Base-by-base conservation (phyloP, 2,113 vertebrate genomes). In the Elachura formosa region DNA sequence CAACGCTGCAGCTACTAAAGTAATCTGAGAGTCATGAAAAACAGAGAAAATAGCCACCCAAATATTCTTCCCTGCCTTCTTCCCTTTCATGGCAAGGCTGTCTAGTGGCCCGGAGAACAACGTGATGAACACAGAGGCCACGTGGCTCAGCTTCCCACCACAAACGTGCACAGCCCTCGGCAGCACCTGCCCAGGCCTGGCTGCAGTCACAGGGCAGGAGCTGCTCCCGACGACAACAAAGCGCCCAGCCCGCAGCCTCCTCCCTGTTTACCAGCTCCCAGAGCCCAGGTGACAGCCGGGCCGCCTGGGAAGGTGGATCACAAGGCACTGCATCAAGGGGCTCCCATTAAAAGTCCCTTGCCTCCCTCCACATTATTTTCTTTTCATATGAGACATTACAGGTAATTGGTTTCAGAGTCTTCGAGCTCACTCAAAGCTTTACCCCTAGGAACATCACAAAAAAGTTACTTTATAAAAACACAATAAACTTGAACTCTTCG, bases 91-190 rank as follows among this genome's bases (percentile, higher is more conserved):
- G 14, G 33, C 64, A 49, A 41, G 41, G 41, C 61, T 54, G 46
- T 1, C 19, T 34, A 2, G 2, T 5, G n/a, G 62, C 40, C 24
- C 0, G 29, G 38, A 40, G 17, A 79, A 4, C 15, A 3, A 14
- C 1, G 5, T 5, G 43, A 87, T 6, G 15, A 64, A 10, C 54
- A 45, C 26, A 33, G 67, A 54, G 29, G 41, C 34, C 89, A 49
- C 83, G 17, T 0, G 36, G 89, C 61, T 51, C 59, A 40, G 68
- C n/a, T 4, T 16, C 73, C 66, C 6, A 11, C 29, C 74, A 46
- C 22, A 25, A 55, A 46, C 0, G 2, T 33, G 84, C 43, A 5
- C 55, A 54, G 86, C 67, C 66, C 46, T 62, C 31, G 1, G 11
- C 17, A 1, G 76, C 7, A 15, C 41, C 75, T 43, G 67, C 67